Percentiles rank a stretch among this genome's conserved stretches.
Conservation (phyloP, 2,888 invertebrate species). For the Chloroclystis v-ata region DNA sequence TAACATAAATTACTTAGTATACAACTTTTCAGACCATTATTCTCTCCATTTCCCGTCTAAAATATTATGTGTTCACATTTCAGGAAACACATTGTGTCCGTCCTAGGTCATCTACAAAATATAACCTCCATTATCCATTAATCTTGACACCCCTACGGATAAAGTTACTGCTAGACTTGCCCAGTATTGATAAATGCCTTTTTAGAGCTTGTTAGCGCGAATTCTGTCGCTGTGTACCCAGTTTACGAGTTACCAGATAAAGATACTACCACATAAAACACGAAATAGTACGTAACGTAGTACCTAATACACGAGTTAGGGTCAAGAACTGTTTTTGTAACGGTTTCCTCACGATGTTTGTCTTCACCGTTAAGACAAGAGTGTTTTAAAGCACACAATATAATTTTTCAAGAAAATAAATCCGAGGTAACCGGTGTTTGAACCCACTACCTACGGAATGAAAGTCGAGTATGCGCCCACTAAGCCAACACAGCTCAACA, state of each 20-base stretch:
- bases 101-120: constrained; percentile 35
- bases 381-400: too few relatives aligned
- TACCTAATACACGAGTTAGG: too few relatives aligned
- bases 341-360: too few relatives aligned
- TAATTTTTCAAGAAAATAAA: too few relatives aligned
- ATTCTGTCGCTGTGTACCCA: constrained; percentile 48
- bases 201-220: constrained; percentile 46
- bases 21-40: neutral
- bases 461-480: too few relatives aligned
- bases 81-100: constrained; percentile 18
- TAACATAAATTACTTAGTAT: neutral
- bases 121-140: constrained; percentile 38
- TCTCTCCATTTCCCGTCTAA: neutral
- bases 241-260: constrained; percentile 37
- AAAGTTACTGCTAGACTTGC: constrained; percentile 52
- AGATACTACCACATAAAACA: too few relatives aligned
- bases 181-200: constrained; percentile 53
- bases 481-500: too few relatives aligned
- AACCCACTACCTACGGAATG: too few relatives aligned
- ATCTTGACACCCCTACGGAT: constrained; percentile 41
- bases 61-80: constrained; percentile 13
- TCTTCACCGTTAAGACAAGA: too few relatives aligned
- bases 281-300: too few relatives aligned
- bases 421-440: too few relatives aligned
- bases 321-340: too few relatives aligned